Evolutionary conservation across 2,888 invertebrate genomes (phyloP), one percentile per base, ranked within the genome.

Genomic region (Dasysyrphus albostriatus): DNA sequence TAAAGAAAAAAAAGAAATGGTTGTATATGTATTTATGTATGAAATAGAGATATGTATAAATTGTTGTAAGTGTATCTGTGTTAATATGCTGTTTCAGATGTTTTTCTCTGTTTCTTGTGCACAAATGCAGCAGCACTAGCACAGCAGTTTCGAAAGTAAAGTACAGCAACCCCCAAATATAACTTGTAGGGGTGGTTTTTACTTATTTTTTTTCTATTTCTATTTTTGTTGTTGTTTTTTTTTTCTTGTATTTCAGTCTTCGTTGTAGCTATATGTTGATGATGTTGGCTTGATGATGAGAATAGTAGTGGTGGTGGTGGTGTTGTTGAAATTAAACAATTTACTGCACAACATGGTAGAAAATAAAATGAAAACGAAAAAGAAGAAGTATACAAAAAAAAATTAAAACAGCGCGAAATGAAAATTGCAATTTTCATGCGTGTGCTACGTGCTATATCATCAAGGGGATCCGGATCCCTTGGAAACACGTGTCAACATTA

Each of bases 381-480:
- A n/a, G 32, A 34, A 34, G 16, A 34, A 10, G 5, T n/a, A n/a
- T n/a, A n/a, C n/a, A 49, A 24, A n/a, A 49, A 32, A 67, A 54
- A 69, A 69, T 69, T 69, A 69, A 70, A 84, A 61, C 16, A 32
- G 39, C 59, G 67, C 74, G 16, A 49, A 83, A 83, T 67, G 83
- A 80, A 83, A 88, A 88, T 88, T 80, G 83, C 83, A 88, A 83
- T 83, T 61, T 83, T 83, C 69, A 76, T 80, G 59, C 67, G 72
- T 80, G 70, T 54, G 74, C 70, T 83, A 83, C 76, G 83, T 75
- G 74, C 51, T 39, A 56, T 16, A 24, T 16, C 49, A 29, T 58
- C 44, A 59, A 67, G 72, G 78, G 69, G 47, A 74, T 63, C 65
- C 29, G 61, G 61, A 63, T 70, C 70, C 70, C 56, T 56, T 54